A percentile compares a stretch with the other conserved stretches of the same genome.
Evolutionary conservation across 2,888 invertebrate species (phyloP).

Genomic region (Hoplodrina blanda): DNA sequence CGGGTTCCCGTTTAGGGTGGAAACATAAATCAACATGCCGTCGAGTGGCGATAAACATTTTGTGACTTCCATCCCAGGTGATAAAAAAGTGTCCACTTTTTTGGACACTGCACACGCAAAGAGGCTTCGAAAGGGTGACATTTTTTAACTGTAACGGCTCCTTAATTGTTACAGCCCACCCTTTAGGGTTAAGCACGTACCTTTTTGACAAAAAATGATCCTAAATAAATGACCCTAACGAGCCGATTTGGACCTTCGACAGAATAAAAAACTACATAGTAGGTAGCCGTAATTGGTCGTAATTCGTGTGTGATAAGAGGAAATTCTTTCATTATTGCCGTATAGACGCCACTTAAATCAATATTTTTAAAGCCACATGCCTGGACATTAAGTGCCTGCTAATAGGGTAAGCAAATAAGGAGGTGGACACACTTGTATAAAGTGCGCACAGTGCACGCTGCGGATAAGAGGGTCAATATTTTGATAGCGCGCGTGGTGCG

Average conservation of each 20-base stretch:
- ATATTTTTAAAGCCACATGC: conserved; percentile 83
- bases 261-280: conserved; percentile 76
- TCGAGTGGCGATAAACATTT: conserved; percentile 90
- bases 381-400: conserved; percentile 83
- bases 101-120: conserved; percentile 81
- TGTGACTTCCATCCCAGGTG: conserved; percentile 89
- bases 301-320: conserved; percentile 81
- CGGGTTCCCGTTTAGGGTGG: conserved; percentile 81
- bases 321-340: conserved; percentile 76
- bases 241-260: conserved; percentile 73
- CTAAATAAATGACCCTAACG: conserved; percentile 86
- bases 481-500: conserved; percentile 86
- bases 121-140: conserved; percentile 86
- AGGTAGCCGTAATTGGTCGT: conserved; percentile 80
- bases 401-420: conserved; percentile 86
- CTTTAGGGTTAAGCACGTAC: conserved; percentile 81
- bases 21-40: conserved; percentile 89
- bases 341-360: conserved; percentile 78
- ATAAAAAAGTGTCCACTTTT: conserved; percentile 88
- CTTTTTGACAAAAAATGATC: conserved; percentile 83
- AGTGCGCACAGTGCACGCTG: conserved; percentile 82
- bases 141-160: conserved; percentile 87
- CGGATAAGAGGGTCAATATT: conserved; percentile 89
- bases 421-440: conserved; percentile 82
- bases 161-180: conserved; percentile 88